Base-by-base conservation (phyloP, 1,140 invertebrate species). In the Drosophila tristis region DNA sequence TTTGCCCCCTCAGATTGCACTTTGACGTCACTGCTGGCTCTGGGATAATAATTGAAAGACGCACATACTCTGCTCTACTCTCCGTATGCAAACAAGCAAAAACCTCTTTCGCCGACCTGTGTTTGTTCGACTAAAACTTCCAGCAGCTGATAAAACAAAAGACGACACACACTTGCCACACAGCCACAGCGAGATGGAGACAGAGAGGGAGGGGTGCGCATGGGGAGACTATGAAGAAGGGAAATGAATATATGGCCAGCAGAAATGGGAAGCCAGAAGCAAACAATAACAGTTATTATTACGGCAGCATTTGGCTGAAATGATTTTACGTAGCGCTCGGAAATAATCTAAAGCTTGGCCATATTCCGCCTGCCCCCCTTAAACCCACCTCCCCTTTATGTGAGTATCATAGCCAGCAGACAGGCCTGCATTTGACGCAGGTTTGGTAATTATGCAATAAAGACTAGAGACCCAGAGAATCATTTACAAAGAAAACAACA, bases 71-170 rank as follows among this genome's bases (percentile, higher is more conserved):
- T 25, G 23, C 23, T 25, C 7, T 9, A 23, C 11, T 48, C 35
- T 5, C 15, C 13, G 25, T 49, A 26, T 15, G 16, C 26, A 2
- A 11, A 11, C 15, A 25, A 45, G 39, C 23, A 23, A 54, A 57
- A 49, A 68, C n/a, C 45, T 71, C 53, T 31, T 15, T 25, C 26
- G 0, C 23, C 8, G 7, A 25, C 25, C 16, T 31, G 53, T 62
- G 65, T 72, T 74, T 74, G 44, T 42, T 20, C 50, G 57, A 55
- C 72, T 58, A 74, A 58, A 74, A 39, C 70, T 74, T 73, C 74
- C 58, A 43, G 73, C 73, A 75, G 72, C 72, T 75, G 72, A 75
- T 75, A 76, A 76, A 76, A 76, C 56, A 76, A 75, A 58, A 47
- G 47, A 66, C 54, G 4, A 25, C 23, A 25, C 23, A 55, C 57